Evolutionary conservation across 2,888 invertebrate species (phyloP), one percentile per base, ranked within the genome.

Genomic region (Spisula solida): DNA sequence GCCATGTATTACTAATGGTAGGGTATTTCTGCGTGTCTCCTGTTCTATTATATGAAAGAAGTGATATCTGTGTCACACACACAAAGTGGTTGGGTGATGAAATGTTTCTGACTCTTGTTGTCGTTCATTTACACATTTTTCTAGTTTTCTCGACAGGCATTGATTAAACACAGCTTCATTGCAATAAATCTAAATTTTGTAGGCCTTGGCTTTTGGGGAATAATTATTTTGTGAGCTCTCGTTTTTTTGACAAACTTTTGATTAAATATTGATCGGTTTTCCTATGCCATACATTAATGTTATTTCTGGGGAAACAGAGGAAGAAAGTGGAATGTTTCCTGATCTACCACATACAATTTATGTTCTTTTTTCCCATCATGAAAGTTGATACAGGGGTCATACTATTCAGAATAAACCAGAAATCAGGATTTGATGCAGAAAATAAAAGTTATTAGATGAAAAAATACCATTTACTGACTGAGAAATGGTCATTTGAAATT

Each of bases 241-340:
- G 10, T n/a, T 66, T 51, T 66, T 66, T 66, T 66, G 60, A 66
- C 60, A 25, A 66, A 66, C 60, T 66, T 66, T 66, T 66, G 60
- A 66, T 66, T 66, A 66, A 66, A 66, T 66, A 66, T 66, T 66
- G 60, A 66, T 66, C 60, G 4, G 60, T 66, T 66, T 66, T 66
- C 25, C 2, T 66, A 25, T 66, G 60, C n/a, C 10, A 12, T 66
- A 66, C 60, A 66, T 66, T 66, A 66, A 25, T 66, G 20, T 66
- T 25, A n/a, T 66, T 66, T 5, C 25, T 25, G 10, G 60, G 60
- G n/a, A n/a, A 66, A 25, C 4, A 10, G 10, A 25, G 25, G 60
- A 66, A 66, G 60, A 66, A 66, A 25, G 60, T n/a, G 60, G 25
- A 66, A 66, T 66, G 25, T 66, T 66, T 2, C 10, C n/a, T 25